Evolutionary conservation across 2,113 vertebrate species (phyloP), one percentile per base, ranked within the genome.

Genomic region (Echinops telfairi): DNA sequence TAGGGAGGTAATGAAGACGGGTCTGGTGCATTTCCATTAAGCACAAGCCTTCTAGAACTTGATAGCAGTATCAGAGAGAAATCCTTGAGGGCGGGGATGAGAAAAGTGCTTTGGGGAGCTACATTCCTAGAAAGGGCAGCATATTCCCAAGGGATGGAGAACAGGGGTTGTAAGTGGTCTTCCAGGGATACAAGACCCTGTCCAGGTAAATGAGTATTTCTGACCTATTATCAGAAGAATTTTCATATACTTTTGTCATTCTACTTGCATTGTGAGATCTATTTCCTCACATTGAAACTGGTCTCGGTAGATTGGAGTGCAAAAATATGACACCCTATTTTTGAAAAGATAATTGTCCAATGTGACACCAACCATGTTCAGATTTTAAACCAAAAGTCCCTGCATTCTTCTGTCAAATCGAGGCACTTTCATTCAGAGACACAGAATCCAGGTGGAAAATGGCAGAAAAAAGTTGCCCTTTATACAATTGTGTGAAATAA

Each of bases 401-500:
- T 36, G 58, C 40, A 25, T 38, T 94, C 77, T 81, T n/a, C 23
- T 73, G 33, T 92, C 25, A 66, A 57, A 36, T 43, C 80, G 27
- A 66, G 60, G 53, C 78, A n/a, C 36, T 68, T 94, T 81, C 14
- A 38, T 66, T 91, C 64, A 86, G 80, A 94, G 90, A 76, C 83
- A 83, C 78, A 83, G 76, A 89, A 87, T 9, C 7, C 85, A 87
- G 77, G 25, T 64, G 43, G 92, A 62, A 95, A 87, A 79, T 75
- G 60, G 23, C 71, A 89, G 77, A 78, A 90, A 89, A 20, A 53
- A 71, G 25, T 40, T 81, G n/a, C 23, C 29, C n/a, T 85, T 71
- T 79, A 57, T 40, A 40, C 12, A 91, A 64, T 81, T 62, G 16
- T n/a, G 15, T 36, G 25, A 77, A 66, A 58, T 29, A 20, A 53